These are phyloP conservation scores for Saccopteryx leptura DNA, from an alignment of 2,113 vertebrate species.

Conservation along the genomic window DNA sequence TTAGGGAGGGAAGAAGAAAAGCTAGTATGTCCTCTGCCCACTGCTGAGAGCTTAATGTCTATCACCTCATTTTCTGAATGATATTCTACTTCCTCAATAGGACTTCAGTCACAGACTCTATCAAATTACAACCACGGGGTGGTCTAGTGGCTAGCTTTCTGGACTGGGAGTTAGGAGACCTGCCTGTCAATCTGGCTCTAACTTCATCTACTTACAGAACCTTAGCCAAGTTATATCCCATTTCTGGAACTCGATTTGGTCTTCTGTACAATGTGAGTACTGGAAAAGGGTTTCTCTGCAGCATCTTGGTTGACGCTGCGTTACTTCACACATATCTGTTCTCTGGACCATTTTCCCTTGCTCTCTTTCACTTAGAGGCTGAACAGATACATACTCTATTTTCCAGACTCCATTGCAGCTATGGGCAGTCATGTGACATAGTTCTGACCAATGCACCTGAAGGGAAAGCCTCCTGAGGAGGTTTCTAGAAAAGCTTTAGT, in stretches of 20 bases:
- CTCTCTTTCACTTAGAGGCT: not conserved
- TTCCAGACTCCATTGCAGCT: not conserved
- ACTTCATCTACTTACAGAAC: not conserved
- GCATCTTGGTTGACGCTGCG: not conserved
- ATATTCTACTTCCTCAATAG: not conserved
- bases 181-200: not conserved
- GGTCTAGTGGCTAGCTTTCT: not conserved
- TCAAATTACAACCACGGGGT: not conserved
- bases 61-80: not conserved
- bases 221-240: not conserved
- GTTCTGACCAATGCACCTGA: not conserved
- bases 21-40: not conserved
- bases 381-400: not conserved
- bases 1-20: not conserved
- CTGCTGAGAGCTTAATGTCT: not conserved
- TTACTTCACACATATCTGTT: not conserved
- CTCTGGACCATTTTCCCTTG: not conserved
- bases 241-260: not conserved
- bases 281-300: not conserved
- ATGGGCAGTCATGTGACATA: not conserved
- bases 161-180: not conserved
- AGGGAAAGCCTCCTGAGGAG: not conserved
- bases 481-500: not conserved
- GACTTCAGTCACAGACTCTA: not conserved
- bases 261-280: not conserved